A percentile compares a stretch with the other conserved stretches of the same genome.
phyloP scores from a whole-genome alignment of 2,113 vertebrate species.

The Myrmecophaga tridactyla region DNA sequence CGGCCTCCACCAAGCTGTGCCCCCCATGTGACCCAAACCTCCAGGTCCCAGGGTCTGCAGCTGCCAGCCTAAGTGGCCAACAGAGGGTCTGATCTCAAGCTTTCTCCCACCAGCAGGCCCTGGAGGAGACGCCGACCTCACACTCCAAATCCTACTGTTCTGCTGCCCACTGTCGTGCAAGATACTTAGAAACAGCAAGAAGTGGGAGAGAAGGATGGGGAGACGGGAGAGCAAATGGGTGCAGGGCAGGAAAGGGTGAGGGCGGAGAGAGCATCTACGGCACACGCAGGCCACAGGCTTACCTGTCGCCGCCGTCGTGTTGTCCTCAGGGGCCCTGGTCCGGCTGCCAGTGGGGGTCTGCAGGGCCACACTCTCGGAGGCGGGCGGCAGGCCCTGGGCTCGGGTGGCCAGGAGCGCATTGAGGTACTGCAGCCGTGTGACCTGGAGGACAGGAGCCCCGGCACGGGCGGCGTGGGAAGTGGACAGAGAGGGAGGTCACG shows the following conservation, averaged over 20 bases:
- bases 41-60: not conserved
- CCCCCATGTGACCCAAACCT: not conserved
- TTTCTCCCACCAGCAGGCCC: not conserved
- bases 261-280: accelerated
- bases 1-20: no score
- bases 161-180: not conserved
- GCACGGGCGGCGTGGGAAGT: not conserved
- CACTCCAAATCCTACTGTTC: not conserved
- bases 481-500: no score
- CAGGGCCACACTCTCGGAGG: constrained; percentile 86
- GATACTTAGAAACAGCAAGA: constrained; percentile 14
- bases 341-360: constrained; percentile 91
- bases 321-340: constrained; percentile 89
- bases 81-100: not conserved
- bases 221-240: not conserved
- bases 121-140: not conserved
- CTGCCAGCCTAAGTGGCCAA: not conserved
- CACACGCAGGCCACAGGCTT: not conserved
- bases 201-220: not conserved
- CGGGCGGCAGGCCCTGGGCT: constrained; percentile 81
- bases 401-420: constrained; percentile 91
- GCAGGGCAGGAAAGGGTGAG: not conserved
- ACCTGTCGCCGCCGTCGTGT: constrained; percentile 78
- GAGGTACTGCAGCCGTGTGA: constrained; percentile 92
- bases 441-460: constrained; percentile 75